Conservation (phyloP, 2,888 invertebrate species). For the Odontothrips loti region DNA sequence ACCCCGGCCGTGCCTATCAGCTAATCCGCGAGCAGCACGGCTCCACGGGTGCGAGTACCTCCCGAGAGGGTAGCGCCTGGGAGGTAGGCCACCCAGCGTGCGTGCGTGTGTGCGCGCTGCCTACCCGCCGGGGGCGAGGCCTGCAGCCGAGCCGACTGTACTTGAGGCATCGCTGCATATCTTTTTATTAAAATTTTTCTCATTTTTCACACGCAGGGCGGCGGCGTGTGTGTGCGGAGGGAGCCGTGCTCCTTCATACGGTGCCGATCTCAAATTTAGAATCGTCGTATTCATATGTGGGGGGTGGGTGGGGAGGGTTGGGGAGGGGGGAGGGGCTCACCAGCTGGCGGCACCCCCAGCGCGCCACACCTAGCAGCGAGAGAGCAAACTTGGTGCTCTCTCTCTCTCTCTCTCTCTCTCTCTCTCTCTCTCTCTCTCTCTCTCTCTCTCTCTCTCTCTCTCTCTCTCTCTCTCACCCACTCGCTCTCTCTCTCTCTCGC, state of each 20-base stretch:
- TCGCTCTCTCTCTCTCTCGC: not conserved
- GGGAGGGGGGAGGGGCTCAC: not conserved
- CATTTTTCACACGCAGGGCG: conserved; percentile 9
- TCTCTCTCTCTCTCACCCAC: not conserved
- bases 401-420: not conserved
- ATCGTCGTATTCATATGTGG: conserved; percentile 10
- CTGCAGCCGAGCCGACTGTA: not conserved
- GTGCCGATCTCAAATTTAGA: conserved; percentile 26
- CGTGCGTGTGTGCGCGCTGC: not conserved
- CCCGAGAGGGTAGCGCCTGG: not conserved
- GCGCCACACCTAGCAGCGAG: not conserved
- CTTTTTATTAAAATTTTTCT: conserved; percentile 23
- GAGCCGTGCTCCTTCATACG: not conserved
- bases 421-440: not conserved
- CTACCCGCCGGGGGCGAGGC: not conserved
- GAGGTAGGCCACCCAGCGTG: not conserved
- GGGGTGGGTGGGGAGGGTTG: not conserved
- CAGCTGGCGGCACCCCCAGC: not conserved
- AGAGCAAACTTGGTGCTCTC: not conserved
- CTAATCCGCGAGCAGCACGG: no score
- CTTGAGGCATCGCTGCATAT: not conserved
- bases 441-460: not conserved
- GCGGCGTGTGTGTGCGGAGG: not conserved
- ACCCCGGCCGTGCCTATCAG: no score
- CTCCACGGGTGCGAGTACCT: no score